These are phyloP conservation scores for Drosophila guanche DNA, from an alignment of 1,140 invertebrate species.

Conservation along the genomic window DNA sequence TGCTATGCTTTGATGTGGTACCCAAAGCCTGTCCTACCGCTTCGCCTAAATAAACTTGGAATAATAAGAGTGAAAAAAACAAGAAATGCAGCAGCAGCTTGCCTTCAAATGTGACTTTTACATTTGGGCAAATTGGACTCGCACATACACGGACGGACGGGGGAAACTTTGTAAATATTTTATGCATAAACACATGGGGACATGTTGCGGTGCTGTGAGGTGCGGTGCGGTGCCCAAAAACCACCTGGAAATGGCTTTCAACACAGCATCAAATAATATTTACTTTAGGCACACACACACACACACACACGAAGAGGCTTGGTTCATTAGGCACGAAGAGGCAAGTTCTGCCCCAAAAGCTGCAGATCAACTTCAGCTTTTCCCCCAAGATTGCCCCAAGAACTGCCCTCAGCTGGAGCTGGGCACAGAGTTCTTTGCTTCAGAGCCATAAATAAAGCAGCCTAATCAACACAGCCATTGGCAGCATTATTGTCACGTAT, in stretches of 20 bases:
- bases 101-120: constrained; percentile 70
- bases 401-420: background rate
- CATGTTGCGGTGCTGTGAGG: background rate
- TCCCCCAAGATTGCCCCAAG: constrained; percentile 35
- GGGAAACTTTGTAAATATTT: constrained; percentile 76
- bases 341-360: constrained; percentile 62
- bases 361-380: constrained; percentile 58
- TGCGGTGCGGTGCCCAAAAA: constrained; percentile 22
- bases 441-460: constrained; percentile 64
- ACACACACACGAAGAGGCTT: constrained; percentile 21
- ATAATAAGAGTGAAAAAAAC: constrained; percentile 71
- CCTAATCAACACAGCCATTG: constrained; percentile 71
- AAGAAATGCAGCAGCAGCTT: constrained; percentile 31
- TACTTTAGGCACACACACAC: constrained; percentile 52
- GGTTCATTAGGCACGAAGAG: constrained; percentile 73
- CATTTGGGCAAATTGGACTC: constrained; percentile 79
- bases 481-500: constrained; percentile 74
- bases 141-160: constrained; percentile 8
- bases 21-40: constrained; percentile 24
- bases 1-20: constrained; percentile 78
- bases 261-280: constrained; percentile 81
- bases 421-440: background rate
- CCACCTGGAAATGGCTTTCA: constrained; percentile 76
- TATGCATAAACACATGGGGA: constrained; percentile 75
- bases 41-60: constrained; percentile 76